phyloP scores from a whole-genome alignment of 1,140 invertebrate species.

The Zaprionus kolodkinae region DNA sequence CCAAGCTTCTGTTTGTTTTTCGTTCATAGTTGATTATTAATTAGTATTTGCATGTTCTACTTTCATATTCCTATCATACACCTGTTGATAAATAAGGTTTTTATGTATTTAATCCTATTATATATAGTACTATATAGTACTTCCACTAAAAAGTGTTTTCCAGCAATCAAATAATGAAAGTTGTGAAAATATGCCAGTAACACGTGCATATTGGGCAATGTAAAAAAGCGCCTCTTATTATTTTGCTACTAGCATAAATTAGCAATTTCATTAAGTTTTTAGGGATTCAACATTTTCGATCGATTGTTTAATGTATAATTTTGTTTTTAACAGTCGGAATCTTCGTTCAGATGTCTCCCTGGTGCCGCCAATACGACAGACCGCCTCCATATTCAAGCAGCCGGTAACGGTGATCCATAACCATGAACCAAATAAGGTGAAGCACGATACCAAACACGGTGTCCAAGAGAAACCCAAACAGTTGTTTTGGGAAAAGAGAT shows the following conservation, averaged over 20 bases:
- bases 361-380: constrained; percentile 97
- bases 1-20: not conserved
- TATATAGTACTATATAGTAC: not conserved
- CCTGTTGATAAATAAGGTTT: not conserved
- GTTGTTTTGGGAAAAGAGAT: constrained; percentile 98
- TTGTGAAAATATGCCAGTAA: no score
- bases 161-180: not conserved
- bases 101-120: not conserved
- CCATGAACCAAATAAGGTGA: constrained; percentile 91
- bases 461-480: constrained; percentile 97
- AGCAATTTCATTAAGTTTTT: not conserved
- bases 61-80: not conserved
- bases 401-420: constrained; percentile 97
- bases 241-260: not conserved
- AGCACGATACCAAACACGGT: constrained; percentile 93
- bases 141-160: not conserved
- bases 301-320: not conserved
- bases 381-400: constrained; percentile 99
- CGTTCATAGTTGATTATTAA: not conserved
- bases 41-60: constrained; percentile 8
- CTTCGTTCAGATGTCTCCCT: constrained; percentile 95
- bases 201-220: not conserved
- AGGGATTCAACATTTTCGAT: not conserved
- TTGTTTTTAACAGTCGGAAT: constrained; percentile 86
- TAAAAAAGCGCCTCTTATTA: not conserved